These are phyloP conservation scores for Meda fulgida DNA, from an alignment of 2,797 vertebrate genomes.

Conservation along the genomic window DNA sequence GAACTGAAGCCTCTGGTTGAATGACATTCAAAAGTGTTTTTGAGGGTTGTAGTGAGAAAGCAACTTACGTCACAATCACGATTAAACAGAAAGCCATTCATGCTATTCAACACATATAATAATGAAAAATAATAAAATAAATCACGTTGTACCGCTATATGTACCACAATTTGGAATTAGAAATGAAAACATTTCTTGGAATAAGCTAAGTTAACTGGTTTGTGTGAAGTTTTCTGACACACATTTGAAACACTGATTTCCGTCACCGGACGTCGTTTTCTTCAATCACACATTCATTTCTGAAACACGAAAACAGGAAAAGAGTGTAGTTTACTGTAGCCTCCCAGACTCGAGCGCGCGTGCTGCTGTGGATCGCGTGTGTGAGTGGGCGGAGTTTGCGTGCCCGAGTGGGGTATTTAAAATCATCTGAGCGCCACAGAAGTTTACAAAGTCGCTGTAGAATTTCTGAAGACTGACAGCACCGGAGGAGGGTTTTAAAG, in stretches of 20 bases:
- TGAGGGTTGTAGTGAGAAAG: not conserved
- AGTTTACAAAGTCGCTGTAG: constrained; percentile 20
- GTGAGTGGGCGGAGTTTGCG: constrained; percentile 29
- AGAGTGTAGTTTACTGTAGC: constrained; percentile 58
- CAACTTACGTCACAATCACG: not conserved
- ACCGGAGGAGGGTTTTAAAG: constrained; percentile 28
- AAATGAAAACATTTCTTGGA: not conserved
- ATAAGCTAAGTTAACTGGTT: not conserved
- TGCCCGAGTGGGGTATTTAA: constrained; percentile 63
- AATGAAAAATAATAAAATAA: not conserved
- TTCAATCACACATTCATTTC: not conserved
- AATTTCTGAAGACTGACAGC: not conserved
- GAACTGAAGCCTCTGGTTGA: not conserved
- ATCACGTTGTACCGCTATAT: not conserved
- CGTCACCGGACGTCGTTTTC: not conserved
- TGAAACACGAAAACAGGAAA: constrained; percentile 80
- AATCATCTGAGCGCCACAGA: not conserved
- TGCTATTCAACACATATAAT: not conserved
- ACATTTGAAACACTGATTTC: not conserved
- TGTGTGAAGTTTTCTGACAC: not conserved
- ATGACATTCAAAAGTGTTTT: constrained; percentile 26
- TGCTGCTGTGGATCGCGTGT: not conserved
- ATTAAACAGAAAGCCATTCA: not conserved
- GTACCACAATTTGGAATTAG: not conserved
- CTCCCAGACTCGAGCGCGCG: not conserved